Conservation (phyloP, 2,113 vertebrate genomes). For the Heloderma charlesbogerti region DNA sequence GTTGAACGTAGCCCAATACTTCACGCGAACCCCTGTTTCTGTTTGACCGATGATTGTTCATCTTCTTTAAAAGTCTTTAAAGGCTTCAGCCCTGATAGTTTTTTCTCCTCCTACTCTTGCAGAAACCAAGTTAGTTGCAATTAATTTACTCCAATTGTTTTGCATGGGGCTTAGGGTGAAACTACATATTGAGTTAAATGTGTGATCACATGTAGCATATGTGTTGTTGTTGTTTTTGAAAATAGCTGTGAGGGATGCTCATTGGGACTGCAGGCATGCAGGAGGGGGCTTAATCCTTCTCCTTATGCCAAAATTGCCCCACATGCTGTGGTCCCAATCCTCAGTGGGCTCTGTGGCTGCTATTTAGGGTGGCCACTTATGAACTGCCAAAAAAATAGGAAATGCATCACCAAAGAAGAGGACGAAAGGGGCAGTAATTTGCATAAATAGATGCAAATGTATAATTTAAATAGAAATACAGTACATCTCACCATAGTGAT, state of each 20-base stretch:
- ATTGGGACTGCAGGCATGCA: neutral
- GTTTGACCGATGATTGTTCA: neutral
- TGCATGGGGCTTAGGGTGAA: neutral
- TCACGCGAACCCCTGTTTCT: neutral
- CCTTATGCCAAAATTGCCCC: neutral
- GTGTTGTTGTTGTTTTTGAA: neutral
- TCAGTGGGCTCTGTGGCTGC: neutral
- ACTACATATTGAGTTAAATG: neutral
- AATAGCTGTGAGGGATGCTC: neutral
- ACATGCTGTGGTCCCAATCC: neutral
- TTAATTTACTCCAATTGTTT: neutral
- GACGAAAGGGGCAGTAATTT: no score
- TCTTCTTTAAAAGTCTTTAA: neutral
- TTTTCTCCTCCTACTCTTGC: neutral
- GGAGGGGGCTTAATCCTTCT: neutral
- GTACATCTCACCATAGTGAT: no score
- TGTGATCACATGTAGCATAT: neutral
- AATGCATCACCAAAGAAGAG: no score
- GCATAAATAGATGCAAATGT: no score
- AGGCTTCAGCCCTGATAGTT: neutral
- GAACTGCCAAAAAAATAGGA: no score
- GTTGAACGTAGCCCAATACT: neutral
- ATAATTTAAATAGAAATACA: no score
- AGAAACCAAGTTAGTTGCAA: neutral
- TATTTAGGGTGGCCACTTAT: no score